Evolutionary conservation across 2,797 vertebrate species (phyloP).

Genomic region (Delichon dasypus): DNA sequence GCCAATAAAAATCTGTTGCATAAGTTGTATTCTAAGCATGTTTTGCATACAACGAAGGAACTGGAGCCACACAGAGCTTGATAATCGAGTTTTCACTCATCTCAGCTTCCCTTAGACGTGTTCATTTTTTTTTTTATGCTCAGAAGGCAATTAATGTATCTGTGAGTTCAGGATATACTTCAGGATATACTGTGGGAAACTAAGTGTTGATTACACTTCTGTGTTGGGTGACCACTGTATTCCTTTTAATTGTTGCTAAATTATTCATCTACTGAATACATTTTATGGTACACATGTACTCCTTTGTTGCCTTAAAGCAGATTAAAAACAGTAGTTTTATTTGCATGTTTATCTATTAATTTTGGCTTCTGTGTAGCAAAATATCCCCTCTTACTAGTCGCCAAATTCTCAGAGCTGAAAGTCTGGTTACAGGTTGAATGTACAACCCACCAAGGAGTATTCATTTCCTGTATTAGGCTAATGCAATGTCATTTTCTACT

Average conservation of each 20-base stretch:
- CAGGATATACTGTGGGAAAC: background rate
- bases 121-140: background rate
- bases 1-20: background rate
- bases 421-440: conserved; percentile 2
- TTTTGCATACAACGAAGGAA: background rate
- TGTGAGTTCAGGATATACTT: background rate
- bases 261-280: conserved; percentile 7
- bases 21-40: background rate
- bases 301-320: background rate
- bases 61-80: background rate
- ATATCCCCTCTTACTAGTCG: background rate
- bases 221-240: background rate
- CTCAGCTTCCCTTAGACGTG: background rate
- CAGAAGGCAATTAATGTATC: background rate
- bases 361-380: conserved; percentile 15
- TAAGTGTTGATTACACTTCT: background rate
- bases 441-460: conserved; percentile 18
- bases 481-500: conserved; percentile 28
- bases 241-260: conserved; percentile 28
- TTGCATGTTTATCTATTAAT: conserved; percentile 24
- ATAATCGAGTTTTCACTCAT: background rate
- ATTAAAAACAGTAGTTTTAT: background rate
- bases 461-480: conserved; percentile 25
- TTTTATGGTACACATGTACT: background rate
- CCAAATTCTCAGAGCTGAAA: background rate